Conservation (phyloP, 2,888 invertebrate species). For the Orchesella flavescens region DNA sequence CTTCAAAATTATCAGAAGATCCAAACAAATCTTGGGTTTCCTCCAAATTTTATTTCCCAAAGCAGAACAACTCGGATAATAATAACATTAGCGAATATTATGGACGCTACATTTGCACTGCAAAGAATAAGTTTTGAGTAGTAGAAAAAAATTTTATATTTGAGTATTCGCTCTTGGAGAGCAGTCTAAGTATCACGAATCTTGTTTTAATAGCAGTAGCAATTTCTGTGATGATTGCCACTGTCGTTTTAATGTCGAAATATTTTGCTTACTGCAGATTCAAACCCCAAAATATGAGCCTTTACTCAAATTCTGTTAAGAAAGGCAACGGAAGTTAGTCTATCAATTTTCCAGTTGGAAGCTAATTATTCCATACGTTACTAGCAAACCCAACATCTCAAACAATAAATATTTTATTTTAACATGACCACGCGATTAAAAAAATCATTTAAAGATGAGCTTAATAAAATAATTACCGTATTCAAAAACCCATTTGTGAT, state of each 20-base stretch:
- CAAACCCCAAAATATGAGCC: no score
- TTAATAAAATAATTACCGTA: no score
- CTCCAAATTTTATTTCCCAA: slow-evolving; percentile 40
- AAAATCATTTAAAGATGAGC: no score
- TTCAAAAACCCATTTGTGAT: no score
- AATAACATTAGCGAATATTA: not conserved
- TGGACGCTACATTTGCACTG: slow-evolving; percentile 58
- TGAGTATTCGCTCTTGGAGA: not conserved
- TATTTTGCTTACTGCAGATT: no score
- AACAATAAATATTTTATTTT: no score
- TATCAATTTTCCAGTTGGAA: no score
- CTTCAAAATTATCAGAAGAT: not conserved
- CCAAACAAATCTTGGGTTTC: slow-evolving; percentile 20
- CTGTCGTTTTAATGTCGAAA: slow-evolving; percentile 34
- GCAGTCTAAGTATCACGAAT: not conserved
- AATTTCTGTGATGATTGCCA: slow-evolving; percentile 1
- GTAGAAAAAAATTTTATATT: slow-evolving; percentile 12
- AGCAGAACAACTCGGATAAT: not conserved
- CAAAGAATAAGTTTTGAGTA: slow-evolving; percentile 49
- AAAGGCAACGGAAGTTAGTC: no score
- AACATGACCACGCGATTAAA: no score
- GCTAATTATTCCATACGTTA: no score
- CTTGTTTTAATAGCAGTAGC: not conserved
- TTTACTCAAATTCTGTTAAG: no score
- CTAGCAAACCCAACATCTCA: no score